phyloP scores from a whole-genome alignment of 2,888 invertebrate genomes.

The Tenthredo notha region DNA sequence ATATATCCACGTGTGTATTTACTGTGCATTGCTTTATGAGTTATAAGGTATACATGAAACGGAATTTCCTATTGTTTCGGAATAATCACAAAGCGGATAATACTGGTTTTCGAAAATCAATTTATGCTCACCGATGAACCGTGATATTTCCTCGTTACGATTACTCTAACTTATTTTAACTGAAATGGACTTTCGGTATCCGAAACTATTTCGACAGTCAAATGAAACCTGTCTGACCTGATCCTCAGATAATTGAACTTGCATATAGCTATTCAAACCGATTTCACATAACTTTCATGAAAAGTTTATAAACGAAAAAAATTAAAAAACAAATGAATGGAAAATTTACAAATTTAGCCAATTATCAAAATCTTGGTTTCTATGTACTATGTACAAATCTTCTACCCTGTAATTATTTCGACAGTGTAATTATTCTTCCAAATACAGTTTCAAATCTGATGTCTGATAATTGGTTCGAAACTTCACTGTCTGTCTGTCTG shows the following conservation, averaged over 20 bases:
- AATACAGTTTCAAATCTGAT: background rate
- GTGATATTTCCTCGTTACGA: constrained; percentile 19
- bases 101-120: background rate
- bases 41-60: background rate
- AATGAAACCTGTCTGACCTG: background rate
- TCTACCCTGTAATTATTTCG: background rate
- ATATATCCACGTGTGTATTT: background rate
- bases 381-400: background rate
- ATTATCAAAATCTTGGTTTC: background rate
- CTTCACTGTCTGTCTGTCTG: background rate
- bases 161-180: background rate
- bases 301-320: background rate
- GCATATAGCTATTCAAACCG: background rate
- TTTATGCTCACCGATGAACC: constrained; percentile 5
- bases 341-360: background rate
- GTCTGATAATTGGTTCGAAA: background rate
- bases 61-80: background rate
- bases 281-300: background rate
- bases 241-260: background rate
- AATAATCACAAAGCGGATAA: background rate
- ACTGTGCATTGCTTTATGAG: too few relatives aligned
- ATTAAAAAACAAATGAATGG: too few relatives aligned
- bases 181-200: background rate
- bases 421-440: background rate
- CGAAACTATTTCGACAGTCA: background rate